These are phyloP conservation scores for Danio tinwini DNA, from an alignment of 2,797 vertebrate species.

Conservation along the genomic window DNA sequence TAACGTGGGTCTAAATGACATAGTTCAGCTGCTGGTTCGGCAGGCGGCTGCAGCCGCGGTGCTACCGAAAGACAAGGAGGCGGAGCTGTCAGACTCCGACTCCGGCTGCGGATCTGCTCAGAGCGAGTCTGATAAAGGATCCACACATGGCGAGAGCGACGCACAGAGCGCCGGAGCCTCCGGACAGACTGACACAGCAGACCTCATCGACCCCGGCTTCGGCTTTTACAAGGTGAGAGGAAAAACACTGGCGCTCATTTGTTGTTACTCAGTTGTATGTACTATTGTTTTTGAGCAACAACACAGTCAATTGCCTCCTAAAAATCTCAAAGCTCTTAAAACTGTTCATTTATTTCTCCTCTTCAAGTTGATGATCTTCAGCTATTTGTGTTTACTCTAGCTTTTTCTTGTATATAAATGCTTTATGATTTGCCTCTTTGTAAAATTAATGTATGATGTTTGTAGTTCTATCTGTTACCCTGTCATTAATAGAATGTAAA, in stretches of 20 bases:
- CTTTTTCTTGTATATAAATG: no score
- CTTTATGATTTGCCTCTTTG: no score
- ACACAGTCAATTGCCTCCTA: no score
- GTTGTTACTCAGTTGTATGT: no score
- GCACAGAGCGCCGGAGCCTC: conserved; percentile 80
- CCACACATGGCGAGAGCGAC: conserved; percentile 86
- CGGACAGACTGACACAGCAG: conserved; percentile 59
- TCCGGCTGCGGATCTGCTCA: conserved; percentile 93
- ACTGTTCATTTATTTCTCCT: no score
- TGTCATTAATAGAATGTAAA: no score
- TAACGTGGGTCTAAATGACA: conserved; percentile 93
- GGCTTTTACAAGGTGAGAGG: conserved; percentile 89
- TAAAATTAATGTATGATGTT: no score
- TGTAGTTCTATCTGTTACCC: no score
- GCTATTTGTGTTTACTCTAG: no score
- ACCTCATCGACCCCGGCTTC: conserved; percentile 81
- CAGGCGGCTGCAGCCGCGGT: conserved; percentile 74
- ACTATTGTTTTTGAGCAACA: no score
- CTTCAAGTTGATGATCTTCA: no score
- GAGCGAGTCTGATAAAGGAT: conserved; percentile 93
- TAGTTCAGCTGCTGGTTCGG: conserved; percentile 92
- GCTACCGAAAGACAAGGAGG: conserved; percentile 85
- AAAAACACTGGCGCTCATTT: neutral
- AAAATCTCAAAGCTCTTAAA: no score
- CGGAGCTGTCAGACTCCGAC: conserved; percentile 92